phyloP scores from a whole-genome alignment of 2,113 vertebrate genomes.

The Etheostoma spectabile region DNA sequence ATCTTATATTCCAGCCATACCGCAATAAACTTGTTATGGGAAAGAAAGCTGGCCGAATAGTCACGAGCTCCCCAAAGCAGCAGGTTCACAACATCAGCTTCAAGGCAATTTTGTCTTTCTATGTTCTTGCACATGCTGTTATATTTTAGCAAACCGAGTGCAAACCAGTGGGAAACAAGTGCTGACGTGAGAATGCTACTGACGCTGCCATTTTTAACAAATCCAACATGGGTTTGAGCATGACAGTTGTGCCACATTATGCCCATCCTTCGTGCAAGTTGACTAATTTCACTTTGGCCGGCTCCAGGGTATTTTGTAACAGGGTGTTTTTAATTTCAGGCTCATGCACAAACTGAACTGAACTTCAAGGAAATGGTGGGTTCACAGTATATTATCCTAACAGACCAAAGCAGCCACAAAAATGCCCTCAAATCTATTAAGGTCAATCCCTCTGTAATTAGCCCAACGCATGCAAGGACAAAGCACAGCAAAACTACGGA shows the following conservation, averaged over 20 bases:
- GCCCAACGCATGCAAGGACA: slow-evolving; percentile 62
- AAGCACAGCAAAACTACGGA: slow-evolving; percentile 21
- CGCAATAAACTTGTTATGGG: slow-evolving; percentile 47
- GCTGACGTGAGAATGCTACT: slow-evolving; percentile 39
- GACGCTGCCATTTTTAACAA: slow-evolving; percentile 26
- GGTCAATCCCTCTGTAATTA: slow-evolving; percentile 68
- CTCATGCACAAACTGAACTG: slow-evolving; percentile 44
- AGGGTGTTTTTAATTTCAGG: slow-evolving; percentile 61
- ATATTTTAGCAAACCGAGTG: slow-evolving; percentile 14
- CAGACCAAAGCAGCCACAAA: slow-evolving; percentile 64
- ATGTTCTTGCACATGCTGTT: slow-evolving; percentile 2
- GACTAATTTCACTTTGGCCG: slow-evolving; percentile 45
- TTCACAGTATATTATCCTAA: slow-evolving; percentile 55
- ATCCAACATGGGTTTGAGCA: slow-evolving; percentile 34
- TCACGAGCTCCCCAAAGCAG: slow-evolving; percentile 46
- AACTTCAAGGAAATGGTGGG: slow-evolving; percentile 56
- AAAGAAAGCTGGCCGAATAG: slow-evolving; percentile 35
- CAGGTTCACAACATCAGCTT: slow-evolving; percentile 35
- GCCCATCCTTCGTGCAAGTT: slow-evolving; percentile 39
- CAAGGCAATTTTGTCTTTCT: slow-evolving; percentile 19
- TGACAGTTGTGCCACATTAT: slow-evolving; percentile 22
- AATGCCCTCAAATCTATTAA: slow-evolving; percentile 71
- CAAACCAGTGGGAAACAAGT: slow-evolving; percentile 27
- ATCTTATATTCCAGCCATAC: slow-evolving; percentile 57
- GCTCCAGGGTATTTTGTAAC: slow-evolving; percentile 29